Base-by-base conservation (phyloP, 2,888 invertebrate genomes). In the Amphipyra berbera region DNA sequence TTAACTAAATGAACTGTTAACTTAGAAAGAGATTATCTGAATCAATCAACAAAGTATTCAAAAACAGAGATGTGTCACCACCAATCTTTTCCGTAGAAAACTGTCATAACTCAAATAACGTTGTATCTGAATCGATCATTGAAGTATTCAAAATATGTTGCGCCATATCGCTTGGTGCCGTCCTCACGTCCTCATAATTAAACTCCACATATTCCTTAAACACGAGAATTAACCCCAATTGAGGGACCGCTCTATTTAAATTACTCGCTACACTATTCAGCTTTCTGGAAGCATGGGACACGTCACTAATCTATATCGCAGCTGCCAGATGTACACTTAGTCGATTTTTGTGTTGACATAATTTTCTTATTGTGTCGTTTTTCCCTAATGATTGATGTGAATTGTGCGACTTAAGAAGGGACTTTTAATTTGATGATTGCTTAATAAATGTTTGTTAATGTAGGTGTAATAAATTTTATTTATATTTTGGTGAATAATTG, bases 151-250 rank as follows among this genome's bases (percentile, higher is more conserved):
- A 81, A 84, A 83, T 82, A 80, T 79, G 74, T 66, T 74, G 81
- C 78, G 80, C 78, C 78, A 77, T 82, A 83, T 84, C 82, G 82
- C 73, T 78, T 75, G 73, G 78, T 76, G 78, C 80, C 78, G 83
- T 82, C 79, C 79, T 78, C 81, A 66, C 69, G 81, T 84, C 76
- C 84, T 87, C 86, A 87, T 94, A 93, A 94, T 95, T 95, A 94
- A 90, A 89, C 87, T 88, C 87, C 84, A 87, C 86, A 90, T 94
- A 94, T 95, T 95, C 92, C 95, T 94, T 94, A 95, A 94, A 95
- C 90, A 90, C 88, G 89, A 82, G 94, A 95, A 94, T 95, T 95
- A 94, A 95, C 95, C 95, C 90, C 94, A 95, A 95, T 95, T 95
- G 95, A 93, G 90, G 90, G 92, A 91, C 89, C 92, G 93, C 90